A percentile compares a stretch with the other conserved stretches of the same genome.
These are phyloP conservation scores for Cheilosia urbana DNA, from an alignment of 2,888 invertebrate species.

Conservation along the genomic window DNA sequence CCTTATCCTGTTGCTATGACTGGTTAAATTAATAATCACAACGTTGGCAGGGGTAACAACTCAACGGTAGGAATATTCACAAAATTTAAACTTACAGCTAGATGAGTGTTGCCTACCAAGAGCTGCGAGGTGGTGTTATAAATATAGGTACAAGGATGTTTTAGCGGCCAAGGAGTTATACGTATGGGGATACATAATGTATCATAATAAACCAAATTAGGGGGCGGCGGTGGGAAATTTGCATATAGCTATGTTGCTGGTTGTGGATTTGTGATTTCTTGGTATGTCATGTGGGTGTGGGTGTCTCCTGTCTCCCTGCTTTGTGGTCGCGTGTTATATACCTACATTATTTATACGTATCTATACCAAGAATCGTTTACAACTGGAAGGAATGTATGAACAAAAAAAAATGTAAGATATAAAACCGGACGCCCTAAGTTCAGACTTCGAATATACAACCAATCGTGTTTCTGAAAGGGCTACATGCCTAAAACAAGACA, in stretches of 20 bases:
- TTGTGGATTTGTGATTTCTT: not conserved
- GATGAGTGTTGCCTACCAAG: constrained; percentile 8
- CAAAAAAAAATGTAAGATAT: too few species aligned
- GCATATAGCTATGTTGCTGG: too few species aligned
- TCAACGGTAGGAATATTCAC: constrained; percentile 22
- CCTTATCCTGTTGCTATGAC: constrained; percentile 75
- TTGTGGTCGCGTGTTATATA: too few species aligned
- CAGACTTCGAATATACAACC: too few species aligned
- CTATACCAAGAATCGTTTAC: too few species aligned
- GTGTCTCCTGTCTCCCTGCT: too few species aligned
- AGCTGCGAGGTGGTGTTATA: not conserved
- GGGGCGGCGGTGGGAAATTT: too few species aligned
- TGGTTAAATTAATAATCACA: constrained; percentile 71
- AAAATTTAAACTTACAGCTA: not conserved
- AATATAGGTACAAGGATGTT: not conserved
- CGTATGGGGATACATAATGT: not conserved
- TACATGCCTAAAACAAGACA: too few species aligned
- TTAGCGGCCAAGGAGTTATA: not conserved
- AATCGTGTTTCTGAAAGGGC: too few species aligned
- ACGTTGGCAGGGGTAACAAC: constrained; percentile 35
- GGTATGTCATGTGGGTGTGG: not conserved
- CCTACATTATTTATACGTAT: too few species aligned
- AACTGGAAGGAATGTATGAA: too few species aligned
- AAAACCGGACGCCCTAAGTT: too few species aligned
- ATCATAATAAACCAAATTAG: not conserved